Base-by-base conservation (phyloP, 2,888 invertebrate genomes). In the Drosophila gaucha region DNA sequence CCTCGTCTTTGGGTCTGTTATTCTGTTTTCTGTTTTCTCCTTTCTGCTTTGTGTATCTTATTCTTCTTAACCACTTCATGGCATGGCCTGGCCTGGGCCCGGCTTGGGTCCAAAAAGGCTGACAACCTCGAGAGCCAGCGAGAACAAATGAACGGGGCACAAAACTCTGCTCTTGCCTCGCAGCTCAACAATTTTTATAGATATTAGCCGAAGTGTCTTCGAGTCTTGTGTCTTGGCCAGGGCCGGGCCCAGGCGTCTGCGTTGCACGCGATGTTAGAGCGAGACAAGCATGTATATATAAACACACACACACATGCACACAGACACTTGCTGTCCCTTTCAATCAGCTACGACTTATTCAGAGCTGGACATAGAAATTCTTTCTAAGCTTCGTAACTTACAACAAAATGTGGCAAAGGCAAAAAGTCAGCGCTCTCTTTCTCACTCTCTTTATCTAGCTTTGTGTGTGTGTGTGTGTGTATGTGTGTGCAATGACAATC, bases 151-250 rank as follows among this genome's bases (percentile, higher is more conserved):
- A 64, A 73, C 63, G 62, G 54, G 60, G 64, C 70, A 78, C 57
- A 54, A 28, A 52, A 62, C 64, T 62, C 51, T 54, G 60, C 64
- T 41, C 41, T 41, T 41, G 39, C 50, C 31, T 54, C 52, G 47
- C 62, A 30, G 65, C 36, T 57, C 64, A 75, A 60, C 67, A 80
- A 71, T 80, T 79, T 84, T 79, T 77, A 80, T 74, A 79, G 85
- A 79, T 85, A 85, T 85, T 82, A 75, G 68, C 80, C 86, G 82
- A 85, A 82, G 86, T 85, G 86, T 82, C 85, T 85, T 80, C 30
- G 30, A 60, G 59, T 63, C 57, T 59, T 51, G 56, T 38, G 33
- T 41, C 57, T 52, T 41, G n/a, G n/a, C n/a, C n/a, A n/a, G n/a
- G n/a, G n/a, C n/a, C n/a, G n/a, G 26, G 28, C 41, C 41, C 24